phyloP scores from a whole-genome alignment of 1,140 invertebrate species.

The Steinernema feltiae region DNA sequence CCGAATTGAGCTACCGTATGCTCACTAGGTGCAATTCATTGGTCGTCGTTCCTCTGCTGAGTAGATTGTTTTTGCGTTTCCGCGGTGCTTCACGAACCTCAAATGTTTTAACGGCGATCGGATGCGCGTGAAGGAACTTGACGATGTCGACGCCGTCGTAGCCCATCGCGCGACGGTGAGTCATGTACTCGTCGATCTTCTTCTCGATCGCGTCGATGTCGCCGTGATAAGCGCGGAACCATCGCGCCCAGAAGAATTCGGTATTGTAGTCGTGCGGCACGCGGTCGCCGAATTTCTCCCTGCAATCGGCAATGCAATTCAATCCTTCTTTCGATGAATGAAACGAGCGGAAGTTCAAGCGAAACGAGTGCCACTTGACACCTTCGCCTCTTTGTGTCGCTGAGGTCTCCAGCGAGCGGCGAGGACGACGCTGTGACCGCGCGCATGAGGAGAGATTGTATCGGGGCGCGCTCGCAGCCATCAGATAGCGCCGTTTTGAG shows the following conservation, averaged over 20 bases:
- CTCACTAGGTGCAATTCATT: neutral
- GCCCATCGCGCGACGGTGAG: neutral
- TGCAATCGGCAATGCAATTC: too few relatives aligned
- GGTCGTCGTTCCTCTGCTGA: neutral
- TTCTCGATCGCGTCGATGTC: neutral
- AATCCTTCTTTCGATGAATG: too few relatives aligned
- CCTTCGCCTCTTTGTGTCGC: neutral
- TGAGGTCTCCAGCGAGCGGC: too few relatives aligned
- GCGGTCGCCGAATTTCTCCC: neutral
- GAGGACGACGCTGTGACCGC: neutral
- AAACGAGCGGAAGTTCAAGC: too few relatives aligned
- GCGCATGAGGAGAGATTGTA: neutral
- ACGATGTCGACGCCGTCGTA: neutral
- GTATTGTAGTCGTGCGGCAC: neutral
- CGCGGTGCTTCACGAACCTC: neutral
- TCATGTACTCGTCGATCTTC: conserved; percentile 12
- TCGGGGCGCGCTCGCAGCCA: neutral
- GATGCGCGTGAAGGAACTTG: neutral
- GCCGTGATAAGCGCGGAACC: neutral
- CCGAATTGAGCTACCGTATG: too few relatives aligned
- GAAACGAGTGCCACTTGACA: neutral
- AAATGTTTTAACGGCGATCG: neutral
- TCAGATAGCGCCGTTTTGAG: neutral
- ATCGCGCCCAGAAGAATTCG: conserved; percentile 2
- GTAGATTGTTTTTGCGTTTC: neutral